Conservation (phyloP, 2,113 vertebrate genomes). For the Anseranas semipalmata region DNA sequence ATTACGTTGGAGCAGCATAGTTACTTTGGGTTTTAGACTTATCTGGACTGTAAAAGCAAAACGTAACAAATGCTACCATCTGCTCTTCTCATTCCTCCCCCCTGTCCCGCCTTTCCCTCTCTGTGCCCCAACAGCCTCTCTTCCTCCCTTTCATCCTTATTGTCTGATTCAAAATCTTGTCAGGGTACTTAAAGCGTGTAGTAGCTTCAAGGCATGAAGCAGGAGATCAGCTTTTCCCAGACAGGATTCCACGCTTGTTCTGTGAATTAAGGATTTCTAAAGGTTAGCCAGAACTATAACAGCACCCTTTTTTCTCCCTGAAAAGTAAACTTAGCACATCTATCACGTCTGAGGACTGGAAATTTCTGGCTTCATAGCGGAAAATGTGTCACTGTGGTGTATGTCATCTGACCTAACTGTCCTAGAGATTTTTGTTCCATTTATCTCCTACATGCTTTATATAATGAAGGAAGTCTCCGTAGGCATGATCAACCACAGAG, state of each 20-base stretch:
- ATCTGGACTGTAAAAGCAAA: slow-evolving; percentile 51
- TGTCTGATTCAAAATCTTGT: slow-evolving; percentile 62
- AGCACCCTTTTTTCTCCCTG: slow-evolving; percentile 32
- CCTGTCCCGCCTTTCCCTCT: background rate
- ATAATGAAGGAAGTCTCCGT: slow-evolving; percentile 67
- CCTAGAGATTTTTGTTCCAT: slow-evolving; percentile 62
- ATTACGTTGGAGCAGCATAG: slow-evolving; percentile 61
- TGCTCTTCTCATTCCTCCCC: background rate
- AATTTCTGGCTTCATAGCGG: slow-evolving; percentile 56
- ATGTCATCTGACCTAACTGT: slow-evolving; percentile 51
- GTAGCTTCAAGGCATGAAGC: slow-evolving; percentile 52
- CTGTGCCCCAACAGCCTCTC: background rate
- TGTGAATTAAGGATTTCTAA: slow-evolving; percentile 49
- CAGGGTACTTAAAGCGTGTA: slow-evolving; percentile 44
- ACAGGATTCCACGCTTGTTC: slow-evolving; percentile 15
- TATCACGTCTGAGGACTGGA: slow-evolving; percentile 41
- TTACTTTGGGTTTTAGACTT: slow-evolving; percentile 63
- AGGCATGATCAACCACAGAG: slow-evolving; percentile 39
- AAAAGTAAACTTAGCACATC: slow-evolving; percentile 53
- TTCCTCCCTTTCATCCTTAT: slow-evolving; percentile 53
- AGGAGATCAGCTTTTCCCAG: slow-evolving; percentile 26
- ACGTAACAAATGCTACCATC: background rate
- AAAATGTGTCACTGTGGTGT: slow-evolving; percentile 49
- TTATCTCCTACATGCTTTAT: slow-evolving; percentile 45
- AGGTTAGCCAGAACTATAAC: slow-evolving; percentile 17